phyloP scores from a whole-genome alignment of 2,113 vertebrate species.

The Ciconia stormi region DNA sequence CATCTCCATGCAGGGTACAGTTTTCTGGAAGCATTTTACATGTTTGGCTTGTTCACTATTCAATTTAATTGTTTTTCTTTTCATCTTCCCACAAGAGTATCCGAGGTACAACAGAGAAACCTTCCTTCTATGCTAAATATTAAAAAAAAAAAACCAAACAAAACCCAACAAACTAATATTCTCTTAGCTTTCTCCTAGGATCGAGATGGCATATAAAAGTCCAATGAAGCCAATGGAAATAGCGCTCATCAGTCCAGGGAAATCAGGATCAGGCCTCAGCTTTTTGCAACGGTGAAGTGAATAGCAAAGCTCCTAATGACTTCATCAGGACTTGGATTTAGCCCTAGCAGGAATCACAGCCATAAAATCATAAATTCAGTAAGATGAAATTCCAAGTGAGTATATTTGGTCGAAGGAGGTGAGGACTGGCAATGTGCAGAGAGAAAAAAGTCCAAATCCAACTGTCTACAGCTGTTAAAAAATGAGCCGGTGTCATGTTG shows the following conservation, averaged over 20 bases:
- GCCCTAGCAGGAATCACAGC: constrained; percentile 32
- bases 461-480: constrained; percentile 51
- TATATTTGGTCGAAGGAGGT: constrained; percentile 40
- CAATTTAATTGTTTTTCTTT: background rate
- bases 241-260: background rate
- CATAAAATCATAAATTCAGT: constrained; percentile 55
- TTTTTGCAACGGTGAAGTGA: background rate
- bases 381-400: constrained; percentile 44
- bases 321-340: constrained; percentile 41
- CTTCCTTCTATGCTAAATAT: background rate
- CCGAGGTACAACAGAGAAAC: background rate
- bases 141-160: background rate
- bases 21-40: background rate
- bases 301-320: constrained; percentile 5
- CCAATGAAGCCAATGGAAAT: background rate
- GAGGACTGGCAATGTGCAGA: constrained; percentile 18
- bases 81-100: background rate
- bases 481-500: constrained; percentile 51
- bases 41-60: background rate
- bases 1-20: accelerated
- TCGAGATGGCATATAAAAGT: background rate
- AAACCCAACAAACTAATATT: background rate
- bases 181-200: background rate
- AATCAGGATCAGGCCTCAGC: background rate
- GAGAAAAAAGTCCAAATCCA: constrained; percentile 37